Conservation (phyloP, 2,797 vertebrate genomes). For the Danio tinwini region DNA sequence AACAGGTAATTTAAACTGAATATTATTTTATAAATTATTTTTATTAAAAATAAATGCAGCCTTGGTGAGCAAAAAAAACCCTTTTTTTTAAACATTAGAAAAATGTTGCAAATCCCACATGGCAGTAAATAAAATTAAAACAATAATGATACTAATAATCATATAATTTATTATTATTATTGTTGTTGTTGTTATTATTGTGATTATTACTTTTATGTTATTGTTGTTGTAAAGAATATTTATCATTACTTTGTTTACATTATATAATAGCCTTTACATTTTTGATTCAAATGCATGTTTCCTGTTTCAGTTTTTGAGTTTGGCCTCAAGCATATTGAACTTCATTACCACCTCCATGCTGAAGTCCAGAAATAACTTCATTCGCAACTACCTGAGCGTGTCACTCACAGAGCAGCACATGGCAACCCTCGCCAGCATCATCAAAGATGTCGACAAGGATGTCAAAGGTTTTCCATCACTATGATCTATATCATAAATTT, state of each 20-base stretch:
- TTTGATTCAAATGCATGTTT: not conserved
- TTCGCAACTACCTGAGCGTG: conserved; percentile 97
- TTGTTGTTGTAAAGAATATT: not conserved
- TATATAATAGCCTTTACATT: not conserved
- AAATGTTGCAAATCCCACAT: too few relatives aligned
- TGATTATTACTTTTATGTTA: not conserved
- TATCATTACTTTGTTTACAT: not conserved
- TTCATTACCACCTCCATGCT: conserved; percentile 98
- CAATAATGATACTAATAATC: too few relatives aligned
- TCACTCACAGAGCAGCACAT: conserved; percentile 97
- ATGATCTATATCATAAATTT: not conserved
- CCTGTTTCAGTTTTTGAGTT: conserved; percentile 87
- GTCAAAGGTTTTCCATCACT: conserved; percentile 84
- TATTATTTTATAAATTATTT: too few relatives aligned
- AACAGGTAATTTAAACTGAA: too few relatives aligned
- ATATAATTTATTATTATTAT: too few relatives aligned
- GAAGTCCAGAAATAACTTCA: conserved; percentile 97
- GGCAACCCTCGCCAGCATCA: conserved; percentile 96
- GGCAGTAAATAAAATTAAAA: too few relatives aligned
- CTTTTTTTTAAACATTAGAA: too few relatives aligned
- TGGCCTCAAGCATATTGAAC: conserved; percentile 96
- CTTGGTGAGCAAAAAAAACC: too few relatives aligned
- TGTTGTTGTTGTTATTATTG: too few relatives aligned
- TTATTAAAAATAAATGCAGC: too few relatives aligned
- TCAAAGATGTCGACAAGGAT: conserved; percentile 99